Conservation (phyloP, 1,140 invertebrate species). For the Calliopsis andreniformis region DNA sequence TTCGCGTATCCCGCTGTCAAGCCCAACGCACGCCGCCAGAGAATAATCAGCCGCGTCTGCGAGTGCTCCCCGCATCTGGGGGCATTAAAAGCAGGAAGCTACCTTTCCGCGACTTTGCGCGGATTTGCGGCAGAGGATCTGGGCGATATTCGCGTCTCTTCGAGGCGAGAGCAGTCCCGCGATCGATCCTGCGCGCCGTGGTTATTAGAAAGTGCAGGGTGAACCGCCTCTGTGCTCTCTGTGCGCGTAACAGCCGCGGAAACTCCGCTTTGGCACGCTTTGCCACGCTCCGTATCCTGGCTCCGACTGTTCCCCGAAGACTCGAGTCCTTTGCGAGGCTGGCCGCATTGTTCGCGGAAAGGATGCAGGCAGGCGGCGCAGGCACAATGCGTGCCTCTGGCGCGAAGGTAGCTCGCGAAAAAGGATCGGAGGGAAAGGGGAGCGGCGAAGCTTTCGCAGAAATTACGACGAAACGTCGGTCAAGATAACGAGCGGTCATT, state of each 20-base stretch:
- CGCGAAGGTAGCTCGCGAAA: conserved; percentile 15
- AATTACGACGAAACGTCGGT: conserved; percentile 45
- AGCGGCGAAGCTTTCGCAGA: conserved; percentile 22
- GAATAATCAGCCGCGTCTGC: neutral
- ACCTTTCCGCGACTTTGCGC: conserved; percentile 23
- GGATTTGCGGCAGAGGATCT: neutral
- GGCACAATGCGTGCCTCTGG: conserved; percentile 36
- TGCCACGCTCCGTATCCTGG: neutral
- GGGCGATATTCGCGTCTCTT: neutral
- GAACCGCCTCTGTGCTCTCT: no score
- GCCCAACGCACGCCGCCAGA: neutral
- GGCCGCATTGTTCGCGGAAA: conserved; percentile 28
- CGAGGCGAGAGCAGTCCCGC: conserved; percentile 4
- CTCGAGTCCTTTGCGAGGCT: conserved; percentile 4
- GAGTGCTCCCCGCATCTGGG: neutral
- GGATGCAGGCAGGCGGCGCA: neutral
- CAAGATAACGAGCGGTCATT: conserved; percentile 51
- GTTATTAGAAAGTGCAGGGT: neutral
- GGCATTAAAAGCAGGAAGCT: conserved; percentile 26
- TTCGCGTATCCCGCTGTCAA: neutral
- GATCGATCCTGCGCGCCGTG: neutral
- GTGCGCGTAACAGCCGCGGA: neutral
- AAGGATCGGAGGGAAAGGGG: neutral
- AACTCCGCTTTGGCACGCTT: neutral
- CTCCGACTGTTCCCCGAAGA: neutral